Percentiles rank a stretch among this genome's conserved stretches.
These are phyloP conservation scores for Heliocidaris erythrogramma DNA, from an alignment of 35 echinoderm and acorn worm species.

Conservation along the genomic window DNA sequence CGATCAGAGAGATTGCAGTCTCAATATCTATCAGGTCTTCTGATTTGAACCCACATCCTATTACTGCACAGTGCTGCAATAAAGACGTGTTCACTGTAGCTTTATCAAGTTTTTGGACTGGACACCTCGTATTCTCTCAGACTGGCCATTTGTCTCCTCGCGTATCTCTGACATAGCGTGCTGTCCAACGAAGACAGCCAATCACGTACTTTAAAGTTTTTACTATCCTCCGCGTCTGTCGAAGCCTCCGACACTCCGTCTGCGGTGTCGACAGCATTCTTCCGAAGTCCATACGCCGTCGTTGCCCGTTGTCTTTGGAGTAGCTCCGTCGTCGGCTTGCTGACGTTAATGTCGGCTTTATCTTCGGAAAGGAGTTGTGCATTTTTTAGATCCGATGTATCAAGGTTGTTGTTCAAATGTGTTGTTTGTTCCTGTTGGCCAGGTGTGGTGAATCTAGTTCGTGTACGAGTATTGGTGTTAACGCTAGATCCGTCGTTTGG, in stretches of 20 bases:
- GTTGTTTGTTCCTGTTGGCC: background rate
- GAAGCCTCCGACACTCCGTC: background rate
- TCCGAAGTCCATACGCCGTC: background rate
- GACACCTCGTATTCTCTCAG: background rate
- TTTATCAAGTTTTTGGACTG: background rate
- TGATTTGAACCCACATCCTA: too few species aligned
- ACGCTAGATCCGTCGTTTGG: background rate
- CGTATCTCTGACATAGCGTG: constrained; percentile 25
- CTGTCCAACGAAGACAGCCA: constrained; percentile 5
- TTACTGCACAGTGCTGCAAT: too few species aligned
- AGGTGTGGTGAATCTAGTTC: background rate
- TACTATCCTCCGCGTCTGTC: background rate
- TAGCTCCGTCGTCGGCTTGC: background rate
- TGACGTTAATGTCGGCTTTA: background rate
- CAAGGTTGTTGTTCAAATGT: background rate
- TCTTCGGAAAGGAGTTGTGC: background rate
- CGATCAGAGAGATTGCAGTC: too few species aligned
- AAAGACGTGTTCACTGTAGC: too few species aligned
- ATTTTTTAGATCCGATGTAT: background rate
- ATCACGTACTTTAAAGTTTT: background rate
- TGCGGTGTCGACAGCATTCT: background rate
- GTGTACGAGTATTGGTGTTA: background rate
- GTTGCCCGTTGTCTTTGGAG: background rate
- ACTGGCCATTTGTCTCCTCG: constrained; percentile 15
- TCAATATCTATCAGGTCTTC: too few species aligned